Percentiles rank a stretch among this genome's conserved stretches.
Evolutionary conservation across 2,888 invertebrate species (phyloP).

Genomic region (Stenchaetothrips biformis): DNA sequence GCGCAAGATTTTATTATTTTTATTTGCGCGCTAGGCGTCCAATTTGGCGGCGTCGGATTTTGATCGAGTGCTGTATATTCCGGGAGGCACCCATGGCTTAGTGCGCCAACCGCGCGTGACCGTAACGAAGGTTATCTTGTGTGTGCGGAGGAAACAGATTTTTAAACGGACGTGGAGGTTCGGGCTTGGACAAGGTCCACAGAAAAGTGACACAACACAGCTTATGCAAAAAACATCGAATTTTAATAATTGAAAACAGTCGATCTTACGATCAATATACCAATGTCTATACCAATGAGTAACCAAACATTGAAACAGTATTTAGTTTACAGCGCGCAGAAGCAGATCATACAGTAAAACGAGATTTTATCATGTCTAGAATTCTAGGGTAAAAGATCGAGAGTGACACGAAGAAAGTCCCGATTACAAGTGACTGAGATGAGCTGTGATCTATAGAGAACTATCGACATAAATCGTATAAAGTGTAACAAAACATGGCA

Average conservation of each 20-base stretch:
- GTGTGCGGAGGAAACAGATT: too few species aligned
- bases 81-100: too few species aligned
- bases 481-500: background rate
- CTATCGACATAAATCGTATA: background rate
- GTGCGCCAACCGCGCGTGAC: too few species aligned
- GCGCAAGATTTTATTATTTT: too few species aligned
- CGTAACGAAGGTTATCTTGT: too few species aligned
- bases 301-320: background rate
- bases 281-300: background rate
- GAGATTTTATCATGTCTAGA: too few species aligned
- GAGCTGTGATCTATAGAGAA: too few species aligned
- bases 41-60: too few species aligned
- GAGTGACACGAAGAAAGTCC: background rate
- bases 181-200: background rate
- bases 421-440: background rate
- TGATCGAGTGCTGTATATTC: too few species aligned
- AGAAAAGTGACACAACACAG: background rate
- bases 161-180: too few species aligned
- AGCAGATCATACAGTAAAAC: background rate
- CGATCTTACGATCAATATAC: background rate
- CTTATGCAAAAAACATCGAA: background rate
- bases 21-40: too few species aligned
- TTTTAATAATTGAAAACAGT: slow-evolving; percentile 22
- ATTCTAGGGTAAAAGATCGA: background rate
- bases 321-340: background rate